These are phyloP conservation scores for Maconellicoccus hirsutus DNA, from an alignment of 1,140 invertebrate species.

Conservation along the genomic window DNA sequence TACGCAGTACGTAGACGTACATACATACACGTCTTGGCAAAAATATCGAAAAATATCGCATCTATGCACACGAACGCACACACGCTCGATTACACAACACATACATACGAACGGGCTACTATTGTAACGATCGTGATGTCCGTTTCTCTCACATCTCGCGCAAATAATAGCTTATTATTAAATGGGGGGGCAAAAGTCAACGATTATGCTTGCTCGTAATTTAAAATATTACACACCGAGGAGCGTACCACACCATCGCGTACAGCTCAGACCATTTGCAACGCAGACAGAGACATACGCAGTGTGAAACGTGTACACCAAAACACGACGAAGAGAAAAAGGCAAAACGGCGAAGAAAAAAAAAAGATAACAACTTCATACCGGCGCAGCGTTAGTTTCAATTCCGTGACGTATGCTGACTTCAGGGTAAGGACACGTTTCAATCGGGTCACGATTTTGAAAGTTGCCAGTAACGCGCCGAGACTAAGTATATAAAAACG, in stretches of 20 bases:
- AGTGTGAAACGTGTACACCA: background rate
- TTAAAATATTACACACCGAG: constrained; percentile 14
- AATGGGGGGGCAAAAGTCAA: constrained; percentile 19
- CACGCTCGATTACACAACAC: background rate
- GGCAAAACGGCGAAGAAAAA: background rate
- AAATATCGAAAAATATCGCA: background rate
- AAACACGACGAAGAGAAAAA: background rate
- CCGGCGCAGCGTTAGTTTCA: background rate
- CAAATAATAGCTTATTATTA: constrained; percentile 23
- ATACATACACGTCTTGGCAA: background rate
- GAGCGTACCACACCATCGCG: no score
- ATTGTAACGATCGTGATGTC: constrained; percentile 17
- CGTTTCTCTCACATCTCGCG: constrained; percentile 13
- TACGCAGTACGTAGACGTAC: no score
- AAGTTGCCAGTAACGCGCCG: constrained; percentile 13
- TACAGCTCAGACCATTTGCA: background rate
- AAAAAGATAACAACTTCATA: constrained; percentile 17
- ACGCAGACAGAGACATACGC: no score
- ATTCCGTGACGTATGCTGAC: constrained; percentile 19
- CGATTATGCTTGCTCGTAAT: constrained; percentile 18
- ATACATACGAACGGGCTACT: background rate
- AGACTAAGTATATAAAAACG: constrained; percentile 15
- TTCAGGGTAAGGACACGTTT: constrained; percentile 19
- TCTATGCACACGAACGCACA: background rate
- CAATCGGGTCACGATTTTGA: constrained; percentile 19